These are phyloP conservation scores for Zophobas morio DNA, from an alignment of 1,140 invertebrate genomes.

Conservation along the genomic window DNA sequence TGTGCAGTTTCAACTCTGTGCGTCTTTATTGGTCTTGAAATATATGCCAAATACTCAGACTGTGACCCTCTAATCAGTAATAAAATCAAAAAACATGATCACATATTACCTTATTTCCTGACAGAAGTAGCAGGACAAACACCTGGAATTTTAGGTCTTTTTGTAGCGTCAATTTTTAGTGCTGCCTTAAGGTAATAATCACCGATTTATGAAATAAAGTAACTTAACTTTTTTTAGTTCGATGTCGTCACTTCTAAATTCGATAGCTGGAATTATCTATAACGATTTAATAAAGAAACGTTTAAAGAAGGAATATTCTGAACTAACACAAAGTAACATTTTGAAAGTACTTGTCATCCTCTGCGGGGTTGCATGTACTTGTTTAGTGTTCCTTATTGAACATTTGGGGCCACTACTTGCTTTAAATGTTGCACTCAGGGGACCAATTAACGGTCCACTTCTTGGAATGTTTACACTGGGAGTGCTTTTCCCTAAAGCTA, in stretches of 20 bases:
- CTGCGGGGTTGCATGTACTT: constrained; percentile 73
- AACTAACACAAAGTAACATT: constrained; percentile 68
- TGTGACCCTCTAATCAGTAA: constrained; percentile 79
- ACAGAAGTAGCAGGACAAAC: constrained; percentile 70
- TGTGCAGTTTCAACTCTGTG: constrained; percentile 68
- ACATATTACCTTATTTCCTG: constrained; percentile 72
- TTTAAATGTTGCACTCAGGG: constrained; percentile 75
- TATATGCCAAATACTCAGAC: constrained; percentile 80
- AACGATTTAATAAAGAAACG: constrained; percentile 74
- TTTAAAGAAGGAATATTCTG: constrained; percentile 66
- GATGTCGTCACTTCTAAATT: constrained; percentile 77
- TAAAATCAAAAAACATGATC: constrained; percentile 68
- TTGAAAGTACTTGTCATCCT: constrained; percentile 74
- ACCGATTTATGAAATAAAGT: background rate
- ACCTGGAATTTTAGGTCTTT: constrained; percentile 74
- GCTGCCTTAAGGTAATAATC: constrained; percentile 74
- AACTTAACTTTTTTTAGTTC: constrained; percentile 68
- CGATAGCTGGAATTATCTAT: constrained; percentile 77
- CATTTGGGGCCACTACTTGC: constrained; percentile 75
- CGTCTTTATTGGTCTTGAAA: constrained; percentile 78
- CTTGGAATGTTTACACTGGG: constrained; percentile 78
- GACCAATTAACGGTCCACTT: constrained; percentile 76
- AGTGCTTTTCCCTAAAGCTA: constrained; percentile 77
- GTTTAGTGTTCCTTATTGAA: constrained; percentile 75
- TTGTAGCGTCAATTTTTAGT: constrained; percentile 77